Conservation (phyloP, 2,888 invertebrate genomes). For the Kuschelorhynchus macadamiae region DNA sequence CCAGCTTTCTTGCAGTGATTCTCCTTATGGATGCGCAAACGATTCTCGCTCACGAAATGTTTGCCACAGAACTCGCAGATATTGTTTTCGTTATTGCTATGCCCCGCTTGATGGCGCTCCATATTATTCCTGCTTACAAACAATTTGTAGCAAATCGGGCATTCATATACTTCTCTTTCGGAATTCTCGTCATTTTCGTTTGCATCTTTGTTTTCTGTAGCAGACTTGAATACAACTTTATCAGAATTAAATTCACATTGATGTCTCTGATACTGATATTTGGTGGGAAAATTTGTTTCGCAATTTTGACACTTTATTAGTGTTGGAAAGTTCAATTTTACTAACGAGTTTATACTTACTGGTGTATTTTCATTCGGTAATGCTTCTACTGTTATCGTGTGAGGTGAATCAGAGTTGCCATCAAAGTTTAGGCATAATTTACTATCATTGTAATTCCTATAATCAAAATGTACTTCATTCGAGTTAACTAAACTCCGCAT, state of each 20-base stretch:
- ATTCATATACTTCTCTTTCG: constrained; percentile 62
- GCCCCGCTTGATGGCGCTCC: constrained; percentile 65
- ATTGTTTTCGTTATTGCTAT: constrained; percentile 64
- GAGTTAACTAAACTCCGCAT: constrained; percentile 26
- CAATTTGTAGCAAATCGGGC: constrained; percentile 65
- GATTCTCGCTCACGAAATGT: constrained; percentile 67
- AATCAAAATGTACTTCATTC: constrained; percentile 15
- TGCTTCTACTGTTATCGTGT: constrained; percentile 26
- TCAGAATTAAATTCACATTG: constrained; percentile 68
- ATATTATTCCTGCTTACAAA: constrained; percentile 67
- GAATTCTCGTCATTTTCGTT: constrained; percentile 36
- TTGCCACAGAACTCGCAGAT: constrained; percentile 68
- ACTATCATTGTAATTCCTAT: constrained; percentile 23
- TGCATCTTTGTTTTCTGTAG: constrained; percentile 59
- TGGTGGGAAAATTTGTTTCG: constrained; percentile 68
- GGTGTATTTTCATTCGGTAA: constrained; percentile 1
- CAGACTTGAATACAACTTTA: constrained; percentile 63
- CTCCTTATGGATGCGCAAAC: constrained; percentile 67
- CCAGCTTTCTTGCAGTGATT: constrained; percentile 68
- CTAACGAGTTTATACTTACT: constrained; percentile 4
- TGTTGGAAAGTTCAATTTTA: constrained; percentile 57
- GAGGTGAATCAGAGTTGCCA: constrained; percentile 5
- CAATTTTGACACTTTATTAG: constrained; percentile 68
- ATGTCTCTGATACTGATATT: constrained; percentile 68
- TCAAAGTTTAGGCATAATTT: constrained; percentile 29